These are phyloP conservation scores for Morpho deidamia DNA, from an alignment of 2,888 invertebrate genomes.

Conservation along the genomic window DNA sequence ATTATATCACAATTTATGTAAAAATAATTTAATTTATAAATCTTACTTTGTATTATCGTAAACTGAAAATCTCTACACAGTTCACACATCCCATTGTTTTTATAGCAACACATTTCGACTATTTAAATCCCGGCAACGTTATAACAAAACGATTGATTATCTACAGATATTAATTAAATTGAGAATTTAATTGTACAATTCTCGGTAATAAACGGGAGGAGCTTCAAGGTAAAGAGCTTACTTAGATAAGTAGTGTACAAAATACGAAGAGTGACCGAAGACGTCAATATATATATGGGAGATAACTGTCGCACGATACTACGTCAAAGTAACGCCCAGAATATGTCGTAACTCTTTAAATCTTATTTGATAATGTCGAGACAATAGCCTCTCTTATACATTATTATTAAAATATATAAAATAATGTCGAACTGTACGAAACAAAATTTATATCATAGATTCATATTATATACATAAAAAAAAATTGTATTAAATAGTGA, in stretches of 20 bases:
- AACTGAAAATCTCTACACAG: slow-evolving; percentile 69
- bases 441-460: no score
- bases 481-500: no score
- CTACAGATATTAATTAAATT: slow-evolving; percentile 28
- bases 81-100: slow-evolving; percentile 67
- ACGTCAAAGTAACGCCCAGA: slow-evolving; percentile 76
- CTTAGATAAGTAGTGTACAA: slow-evolving; percentile 71
- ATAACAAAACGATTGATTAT: slow-evolving; percentile 19
- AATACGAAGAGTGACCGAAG: slow-evolving; percentile 61
- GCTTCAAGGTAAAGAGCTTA: slow-evolving; percentile 73
- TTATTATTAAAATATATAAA: no score
- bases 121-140: slow-evolving; percentile 14
- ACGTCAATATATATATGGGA: slow-evolving; percentile 71
- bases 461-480: no score
- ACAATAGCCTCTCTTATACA: slow-evolving; percentile 50
- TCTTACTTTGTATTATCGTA: slow-evolving; percentile 65
- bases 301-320: slow-evolving; percentile 68
- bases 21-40: slow-evolving; percentile 21
- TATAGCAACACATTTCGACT: slow-evolving; percentile 68
- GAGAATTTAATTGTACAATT: slow-evolving; percentile 43
- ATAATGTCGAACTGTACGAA: no score
- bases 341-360: slow-evolving; percentile 59
- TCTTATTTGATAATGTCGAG: slow-evolving; percentile 59
- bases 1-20: not conserved
- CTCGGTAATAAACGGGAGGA: slow-evolving; percentile 51